These are phyloP conservation scores for Eulithis prunata DNA, from an alignment of 2,888 invertebrate species.

Conservation along the genomic window DNA sequence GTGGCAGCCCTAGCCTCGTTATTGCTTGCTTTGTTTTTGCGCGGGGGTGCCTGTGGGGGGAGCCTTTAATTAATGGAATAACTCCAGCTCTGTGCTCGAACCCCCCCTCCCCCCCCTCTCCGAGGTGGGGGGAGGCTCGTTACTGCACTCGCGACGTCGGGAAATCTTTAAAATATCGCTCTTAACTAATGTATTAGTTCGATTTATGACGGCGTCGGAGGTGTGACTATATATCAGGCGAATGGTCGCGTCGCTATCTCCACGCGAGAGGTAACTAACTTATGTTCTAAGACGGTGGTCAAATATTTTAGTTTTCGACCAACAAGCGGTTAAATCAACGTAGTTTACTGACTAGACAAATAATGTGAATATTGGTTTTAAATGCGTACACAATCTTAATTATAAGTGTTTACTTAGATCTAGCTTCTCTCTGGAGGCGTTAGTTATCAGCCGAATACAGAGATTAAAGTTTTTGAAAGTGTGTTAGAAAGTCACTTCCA, in stretches of 20 bases:
- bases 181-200: slow-evolving; percentile 52
- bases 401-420: too few species aligned
- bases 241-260: slow-evolving; percentile 36
- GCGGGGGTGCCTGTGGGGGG: slow-evolving; percentile 36
- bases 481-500: neutral
- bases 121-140: slow-evolving; percentile 32
- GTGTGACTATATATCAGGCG: slow-evolving; percentile 38
- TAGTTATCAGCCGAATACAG: too few species aligned
- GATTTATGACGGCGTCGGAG: slow-evolving; percentile 46
- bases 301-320: slow-evolving; percentile 31
- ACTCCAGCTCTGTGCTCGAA: slow-evolving; percentile 59
- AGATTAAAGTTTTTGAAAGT: neutral
- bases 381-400: too few species aligned
- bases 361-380: too few species aligned
- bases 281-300: slow-evolving; percentile 33
- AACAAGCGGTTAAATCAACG: neutral
- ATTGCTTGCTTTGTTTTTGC: slow-evolving; percentile 76
- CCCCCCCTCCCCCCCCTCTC: slow-evolving; percentile 43
- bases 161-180: slow-evolving; percentile 63
- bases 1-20: slow-evolving; percentile 60
- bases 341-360: neutral
- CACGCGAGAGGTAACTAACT: slow-evolving; percentile 22
- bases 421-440: too few species aligned
- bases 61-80: slow-evolving; percentile 81
- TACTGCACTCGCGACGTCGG: slow-evolving; percentile 46